Evolutionary conservation across 2,797 vertebrate species (phyloP), one percentile per base, ranked within the genome.

Genomic region (Chelon labrosus): DNA sequence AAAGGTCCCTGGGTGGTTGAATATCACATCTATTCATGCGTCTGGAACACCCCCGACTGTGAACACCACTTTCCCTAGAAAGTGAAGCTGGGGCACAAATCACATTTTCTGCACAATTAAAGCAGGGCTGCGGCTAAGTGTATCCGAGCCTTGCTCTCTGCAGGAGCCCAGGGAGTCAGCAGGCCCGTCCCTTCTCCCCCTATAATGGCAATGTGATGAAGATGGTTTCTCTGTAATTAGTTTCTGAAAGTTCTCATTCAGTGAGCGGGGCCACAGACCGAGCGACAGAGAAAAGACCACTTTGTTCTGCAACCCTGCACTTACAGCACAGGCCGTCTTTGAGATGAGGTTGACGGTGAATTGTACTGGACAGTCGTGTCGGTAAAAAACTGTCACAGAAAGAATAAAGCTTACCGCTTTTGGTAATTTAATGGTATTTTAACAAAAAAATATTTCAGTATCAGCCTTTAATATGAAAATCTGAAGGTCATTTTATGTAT

Each of bases 51-150:
- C 91, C 88, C 92, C 87, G 42, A 89, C 91, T 87, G 91, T 72
- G 92, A 94, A 91, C 91, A 91, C 90, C 89, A 89, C 92, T 95
- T 93, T 94, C 83, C 71, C 79, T 90, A 85, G 91, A 93, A 94
- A 94, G 91, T 93, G 88, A 93, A 91, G 92, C 93, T 79, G 87
- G 91, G 92, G 91, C 92, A 94, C 93, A 94, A 95, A 95, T 95
- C 92, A 94, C 94, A 95, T 95, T 95, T 95, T 95, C 93, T 94
- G 93, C 94, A 94, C 95, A 95, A 94, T 95, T 94, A 95, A 94
- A 93, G 94, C 91, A 89, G 89, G 85, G 88, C 91, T 92, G 76
- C 55, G 73, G 92, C 92, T 93, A 92, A 94, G 92, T 93, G 91
- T 90, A 89, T 92, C 90, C 90, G 91, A 91, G 90, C 80, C 76